Percentiles rank a stretch among this genome's conserved stretches.
Evolutionary conservation across 1,140 invertebrate genomes (phyloP).

Genomic region (Contarinia nasturtii): DNA sequence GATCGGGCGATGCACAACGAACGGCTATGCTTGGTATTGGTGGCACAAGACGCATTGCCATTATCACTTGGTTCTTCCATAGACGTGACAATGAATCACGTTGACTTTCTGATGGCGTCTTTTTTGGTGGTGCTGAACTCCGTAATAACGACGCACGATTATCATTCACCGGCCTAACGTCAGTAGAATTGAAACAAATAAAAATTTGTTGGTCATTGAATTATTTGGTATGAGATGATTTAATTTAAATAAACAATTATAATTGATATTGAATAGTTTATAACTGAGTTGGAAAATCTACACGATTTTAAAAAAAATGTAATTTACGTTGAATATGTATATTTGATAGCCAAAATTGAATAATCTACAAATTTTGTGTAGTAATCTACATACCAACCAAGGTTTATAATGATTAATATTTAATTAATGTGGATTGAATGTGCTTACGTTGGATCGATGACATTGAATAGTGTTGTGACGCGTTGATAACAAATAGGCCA

Average conservation of each 20-base stretch:
- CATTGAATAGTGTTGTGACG: conserved; percentile 72
- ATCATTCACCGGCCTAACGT: conserved; percentile 89
- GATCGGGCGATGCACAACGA: conserved; percentile 79
- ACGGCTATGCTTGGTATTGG: conserved; percentile 62
- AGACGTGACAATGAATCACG: conserved; percentile 71
- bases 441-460: conserved; percentile 87
- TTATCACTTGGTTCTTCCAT: conserved; percentile 91
- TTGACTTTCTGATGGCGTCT: conserved; percentile 55
- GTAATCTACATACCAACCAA: too few relatives aligned
- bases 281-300: too few relatives aligned
- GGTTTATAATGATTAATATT: too few relatives aligned
- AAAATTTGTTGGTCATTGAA: conserved; percentile 4
- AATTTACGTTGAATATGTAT: too few relatives aligned
- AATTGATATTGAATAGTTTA: too few relatives aligned
- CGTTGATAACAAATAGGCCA: conserved; percentile 91
- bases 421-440: too few relatives aligned
- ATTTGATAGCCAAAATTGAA: too few relatives aligned
- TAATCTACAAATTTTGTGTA: too few relatives aligned
- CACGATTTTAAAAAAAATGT: too few relatives aligned
- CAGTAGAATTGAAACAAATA: conserved; percentile 16
- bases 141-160: conserved; percentile 83
- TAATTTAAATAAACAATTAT: too few relatives aligned
- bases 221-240: too few relatives aligned
- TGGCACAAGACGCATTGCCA: conserved; percentile 84
- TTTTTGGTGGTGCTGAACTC: conserved; percentile 47